A percentile compares a stretch with the other conserved stretches of the same genome.
These are phyloP conservation scores for Macrotrachela quadricornifera DNA, from an alignment of 1,140 invertebrate genomes.

Conservation along the genomic window DNA sequence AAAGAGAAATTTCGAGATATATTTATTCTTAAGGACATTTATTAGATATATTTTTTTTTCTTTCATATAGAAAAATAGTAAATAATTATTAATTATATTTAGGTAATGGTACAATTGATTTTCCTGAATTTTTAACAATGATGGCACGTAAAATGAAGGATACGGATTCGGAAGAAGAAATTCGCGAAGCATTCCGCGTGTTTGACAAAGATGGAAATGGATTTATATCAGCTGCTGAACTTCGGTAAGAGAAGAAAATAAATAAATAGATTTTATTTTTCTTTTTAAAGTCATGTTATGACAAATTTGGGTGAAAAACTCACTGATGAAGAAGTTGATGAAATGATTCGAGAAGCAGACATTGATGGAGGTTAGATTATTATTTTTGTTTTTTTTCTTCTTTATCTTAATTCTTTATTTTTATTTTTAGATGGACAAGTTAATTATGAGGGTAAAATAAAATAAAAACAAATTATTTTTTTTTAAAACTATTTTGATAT, in stretches of 20 bases:
- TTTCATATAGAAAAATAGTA: too few relatives aligned
- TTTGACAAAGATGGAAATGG: constrained; percentile 83
- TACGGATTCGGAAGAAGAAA: constrained; percentile 84
- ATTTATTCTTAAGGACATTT: too few relatives aligned
- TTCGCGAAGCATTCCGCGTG: constrained; percentile 31
- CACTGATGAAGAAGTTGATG: constrained; percentile 68
- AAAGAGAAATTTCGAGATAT: too few relatives aligned
- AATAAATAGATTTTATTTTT: too few relatives aligned
- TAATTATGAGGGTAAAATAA: constrained; percentile 17
- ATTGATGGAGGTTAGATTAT: constrained; percentile 48
- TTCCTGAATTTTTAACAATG: constrained; percentile 92
- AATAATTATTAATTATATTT: too few relatives aligned
- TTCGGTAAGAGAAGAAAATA: constrained; percentile 26
- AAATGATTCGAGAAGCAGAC: constrained; percentile 78
- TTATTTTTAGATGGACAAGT: constrained; percentile 32
- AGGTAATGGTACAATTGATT: constrained; percentile 86
- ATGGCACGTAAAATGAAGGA: constrained; percentile 98
- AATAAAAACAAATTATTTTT: too few relatives aligned
- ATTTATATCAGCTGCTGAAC: constrained; percentile 61
- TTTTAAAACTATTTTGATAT: too few relatives aligned
- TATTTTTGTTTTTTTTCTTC: too few relatives aligned
- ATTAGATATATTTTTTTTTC: too few relatives aligned
- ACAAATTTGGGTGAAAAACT: constrained; percentile 73
- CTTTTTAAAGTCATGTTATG: constrained; percentile 52
- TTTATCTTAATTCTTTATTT: too few relatives aligned